Evolutionary conservation across 2,113 vertebrate genomes (phyloP).

Genomic region (Pseudonaja textilis): DNA sequence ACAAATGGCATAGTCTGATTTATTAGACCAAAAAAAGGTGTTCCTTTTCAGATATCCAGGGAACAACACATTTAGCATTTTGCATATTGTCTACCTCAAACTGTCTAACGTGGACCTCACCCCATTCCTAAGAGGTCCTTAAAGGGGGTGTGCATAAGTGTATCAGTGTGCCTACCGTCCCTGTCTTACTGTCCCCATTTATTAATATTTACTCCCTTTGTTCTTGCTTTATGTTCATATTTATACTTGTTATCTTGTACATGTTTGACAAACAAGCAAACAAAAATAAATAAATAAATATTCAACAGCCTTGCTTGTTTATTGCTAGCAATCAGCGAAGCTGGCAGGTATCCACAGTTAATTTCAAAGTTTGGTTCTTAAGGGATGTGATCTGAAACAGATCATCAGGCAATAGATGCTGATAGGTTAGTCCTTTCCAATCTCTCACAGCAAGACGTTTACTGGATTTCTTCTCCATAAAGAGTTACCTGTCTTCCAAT

Average conservation of each 20-base stretch:
- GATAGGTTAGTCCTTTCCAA: slow-evolving; percentile 66
- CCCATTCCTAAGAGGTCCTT: too few species aligned
- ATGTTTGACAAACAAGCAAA: too few species aligned
- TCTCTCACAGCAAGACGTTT: slow-evolving; percentile 38
- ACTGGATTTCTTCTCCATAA: slow-evolving; percentile 36
- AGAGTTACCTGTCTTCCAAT: slow-evolving; percentile 83
- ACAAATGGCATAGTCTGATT: slow-evolving; percentile 12
- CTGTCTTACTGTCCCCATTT: too few species aligned
- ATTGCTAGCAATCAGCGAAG: background rate
- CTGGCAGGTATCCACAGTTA: background rate
- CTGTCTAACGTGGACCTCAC: too few species aligned
- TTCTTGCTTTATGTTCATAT: too few species aligned
- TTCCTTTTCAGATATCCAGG: background rate
- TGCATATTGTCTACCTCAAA: background rate
- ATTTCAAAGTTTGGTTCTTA: slow-evolving; percentile 23
- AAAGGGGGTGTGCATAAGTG: too few species aligned
- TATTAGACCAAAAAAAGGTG: background rate
- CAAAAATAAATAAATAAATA: too few species aligned
- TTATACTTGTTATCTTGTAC: too few species aligned
- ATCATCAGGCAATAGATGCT: slow-evolving; percentile 39
- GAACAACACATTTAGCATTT: background rate
- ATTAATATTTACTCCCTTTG: too few species aligned
- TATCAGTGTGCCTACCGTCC: too few species aligned
- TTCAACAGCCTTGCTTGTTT: background rate
- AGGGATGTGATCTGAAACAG: slow-evolving; percentile 47